Conservation (phyloP, 2,797 vertebrate genomes). For the Kryptolebias ocellatus region DNA sequence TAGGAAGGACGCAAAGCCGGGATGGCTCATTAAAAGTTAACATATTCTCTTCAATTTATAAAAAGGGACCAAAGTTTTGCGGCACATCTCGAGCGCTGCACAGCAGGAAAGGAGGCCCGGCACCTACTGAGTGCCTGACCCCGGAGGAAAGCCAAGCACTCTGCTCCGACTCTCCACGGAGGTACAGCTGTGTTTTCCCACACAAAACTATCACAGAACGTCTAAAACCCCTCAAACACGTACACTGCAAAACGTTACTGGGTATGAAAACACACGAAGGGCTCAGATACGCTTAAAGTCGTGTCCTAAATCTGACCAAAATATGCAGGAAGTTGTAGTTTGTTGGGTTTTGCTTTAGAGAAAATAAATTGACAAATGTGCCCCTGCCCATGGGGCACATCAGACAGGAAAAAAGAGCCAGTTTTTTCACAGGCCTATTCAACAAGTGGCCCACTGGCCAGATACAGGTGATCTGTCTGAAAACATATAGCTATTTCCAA, state of each 20-base stretch:
- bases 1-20: neutral
- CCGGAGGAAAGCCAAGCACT: constrained; percentile 55
- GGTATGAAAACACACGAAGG: neutral
- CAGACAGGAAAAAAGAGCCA: neutral
- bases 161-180: constrained; percentile 44
- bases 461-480: no score
- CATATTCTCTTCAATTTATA: constrained; percentile 29
- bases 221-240: constrained; percentile 17
- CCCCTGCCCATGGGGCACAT: neutral
- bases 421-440: neutral
- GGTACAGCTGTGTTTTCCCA: constrained; percentile 68
- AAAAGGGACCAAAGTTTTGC: constrained; percentile 26
- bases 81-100: constrained; percentile 64
- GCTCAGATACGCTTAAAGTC: neutral
- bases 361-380: neutral
- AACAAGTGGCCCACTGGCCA: no score
- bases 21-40: neutral
- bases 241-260: neutral
- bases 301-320: neutral
- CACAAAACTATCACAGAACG: constrained; percentile 48
- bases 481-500: no score
- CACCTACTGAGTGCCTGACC: constrained; percentile 65
- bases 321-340: neutral
- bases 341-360: neutral
- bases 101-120: constrained; percentile 66